Conservation (phyloP, 1,140 invertebrate genomes). For the Latrodectus geometricus region DNA sequence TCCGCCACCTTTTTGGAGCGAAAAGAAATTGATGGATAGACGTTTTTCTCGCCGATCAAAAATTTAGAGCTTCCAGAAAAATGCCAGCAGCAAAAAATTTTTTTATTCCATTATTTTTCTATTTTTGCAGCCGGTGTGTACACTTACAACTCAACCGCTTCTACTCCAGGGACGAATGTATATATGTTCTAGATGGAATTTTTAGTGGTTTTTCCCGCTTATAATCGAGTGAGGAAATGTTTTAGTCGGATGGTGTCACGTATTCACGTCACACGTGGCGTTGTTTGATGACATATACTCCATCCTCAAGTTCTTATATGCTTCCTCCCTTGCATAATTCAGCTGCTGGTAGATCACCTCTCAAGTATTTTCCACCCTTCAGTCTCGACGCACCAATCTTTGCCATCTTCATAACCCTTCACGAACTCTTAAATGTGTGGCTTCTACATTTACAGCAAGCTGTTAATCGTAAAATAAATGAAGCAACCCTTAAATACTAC, state of each 20-base stretch:
- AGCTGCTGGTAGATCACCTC: too few relatives aligned
- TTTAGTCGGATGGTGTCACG: conserved; percentile 49
- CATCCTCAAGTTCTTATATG: conserved; percentile 12
- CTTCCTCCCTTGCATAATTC: too few relatives aligned
- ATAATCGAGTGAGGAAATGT: conserved; percentile 46
- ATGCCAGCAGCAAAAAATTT: background rate
- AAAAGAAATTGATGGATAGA: conserved; percentile 56
- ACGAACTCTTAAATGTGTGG: too few relatives aligned
- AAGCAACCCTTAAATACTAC: too few relatives aligned
- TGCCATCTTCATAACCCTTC: too few relatives aligned
- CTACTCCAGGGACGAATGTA: conserved; percentile 10
- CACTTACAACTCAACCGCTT: conserved; percentile 54
- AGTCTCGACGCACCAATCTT: too few relatives aligned
- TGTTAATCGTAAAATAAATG: too few relatives aligned
- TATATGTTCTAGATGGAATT: conserved; percentile 11
- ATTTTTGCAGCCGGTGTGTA: conserved; percentile 9
- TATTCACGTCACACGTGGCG: conserved; percentile 43
- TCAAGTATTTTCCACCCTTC: too few relatives aligned
- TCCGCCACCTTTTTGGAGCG: conserved; percentile 1
- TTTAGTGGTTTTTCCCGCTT: conserved; percentile 14
- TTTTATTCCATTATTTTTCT: conserved; percentile 19
- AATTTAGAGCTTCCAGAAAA: conserved; percentile 42
- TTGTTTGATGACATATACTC: conserved; percentile 52
- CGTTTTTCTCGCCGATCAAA: conserved; percentile 44
- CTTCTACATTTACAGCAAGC: too few relatives aligned